Base-by-base conservation (phyloP, 1,140 invertebrate species). In the Tachypleus tridentatus region DNA sequence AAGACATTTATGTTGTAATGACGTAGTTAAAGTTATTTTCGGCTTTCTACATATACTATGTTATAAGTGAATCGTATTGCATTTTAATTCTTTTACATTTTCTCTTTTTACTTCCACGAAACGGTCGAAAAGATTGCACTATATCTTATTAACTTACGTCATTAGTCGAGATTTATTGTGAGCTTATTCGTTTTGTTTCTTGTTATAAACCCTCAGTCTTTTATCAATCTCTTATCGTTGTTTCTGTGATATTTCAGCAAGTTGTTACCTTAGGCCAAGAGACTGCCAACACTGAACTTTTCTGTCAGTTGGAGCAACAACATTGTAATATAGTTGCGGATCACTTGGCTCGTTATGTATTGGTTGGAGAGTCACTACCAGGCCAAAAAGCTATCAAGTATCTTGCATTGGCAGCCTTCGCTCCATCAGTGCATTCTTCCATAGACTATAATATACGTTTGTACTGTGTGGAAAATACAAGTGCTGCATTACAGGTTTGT, bases 211-310 rank as follows among this genome's bases (percentile, higher is more conserved):
- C 29, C 29, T 29, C 29, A 29, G 29, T 29, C 29, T 29, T 29
- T 29, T 29, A 29, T 29, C 29, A 29, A 29, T 29, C 29, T 29
- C 29, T 29, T 29, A 29, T 2, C 29, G 29, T 54, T 54, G 11
- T 5, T 8, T 62, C 11, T 49, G 9, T 62, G 53, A 49, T 4
- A 57, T 60, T 58, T 10, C 61, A 68, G 76, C 87, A 87, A 74
- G 82, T 93, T 0, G 85, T 93, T 6, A 91, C 90, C 5, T 81
- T 97, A n/a, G 93, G 93, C 3, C 90, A 94, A 77, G 93, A 97
- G 78, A 96, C 92, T 4, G 93, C 97, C 70, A 93, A 96, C 76
- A 96, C 93, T 1, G 88, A 89, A 4, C 84, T 95, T 56, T 97
- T 94, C 75, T 88, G 89, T 48, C 93, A 97, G 76, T 78, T 97